Evolutionary conservation across 2,888 invertebrate species (phyloP).

Genomic region (Thecophora atra): DNA sequence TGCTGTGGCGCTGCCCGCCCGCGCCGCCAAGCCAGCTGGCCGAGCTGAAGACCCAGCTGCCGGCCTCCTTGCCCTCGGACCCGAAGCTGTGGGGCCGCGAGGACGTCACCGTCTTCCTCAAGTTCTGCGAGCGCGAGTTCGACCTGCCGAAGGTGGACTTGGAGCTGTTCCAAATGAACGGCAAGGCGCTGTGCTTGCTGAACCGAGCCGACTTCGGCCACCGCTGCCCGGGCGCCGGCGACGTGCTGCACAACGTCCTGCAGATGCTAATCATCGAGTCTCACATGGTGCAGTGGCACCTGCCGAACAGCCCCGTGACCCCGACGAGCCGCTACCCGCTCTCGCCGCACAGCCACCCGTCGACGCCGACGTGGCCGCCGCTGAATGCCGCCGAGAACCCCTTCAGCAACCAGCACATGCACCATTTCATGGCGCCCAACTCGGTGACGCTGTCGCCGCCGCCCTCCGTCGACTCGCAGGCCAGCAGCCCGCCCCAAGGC

Average conservation of each 20-base stretch:
- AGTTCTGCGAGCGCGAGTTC: conserved; percentile 92
- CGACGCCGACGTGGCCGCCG: conserved; percentile 79
- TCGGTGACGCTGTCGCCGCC: conserved; percentile 92
- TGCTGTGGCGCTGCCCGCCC: conserved; percentile 87
- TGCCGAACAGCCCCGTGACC: conserved; percentile 83
- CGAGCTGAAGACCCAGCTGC: conserved; percentile 88
- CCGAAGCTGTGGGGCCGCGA: conserved; percentile 91
- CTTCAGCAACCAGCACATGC: conserved; percentile 69
- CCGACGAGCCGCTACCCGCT: conserved; percentile 84
- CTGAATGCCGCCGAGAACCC: conserved; percentile 68
- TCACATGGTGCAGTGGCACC: conserved; percentile 79
- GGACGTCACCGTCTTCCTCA: conserved; percentile 85
- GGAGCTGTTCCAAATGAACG: conserved; percentile 96
- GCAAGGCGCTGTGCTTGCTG: conserved; percentile 91
- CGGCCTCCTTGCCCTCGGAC: conserved; percentile 84
- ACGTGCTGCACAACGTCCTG: conserved; percentile 91
- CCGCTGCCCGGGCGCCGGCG: conserved; percentile 91
- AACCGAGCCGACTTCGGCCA: conserved; percentile 91
- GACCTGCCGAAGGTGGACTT: conserved; percentile 90
- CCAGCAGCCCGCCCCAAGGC: conserved; percentile 83
- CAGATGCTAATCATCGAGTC: conserved; percentile 87
- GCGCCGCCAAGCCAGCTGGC: conserved; percentile 81
- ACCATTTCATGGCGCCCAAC: conserved; percentile 78
- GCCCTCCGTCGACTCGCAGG: conserved; percentile 87
- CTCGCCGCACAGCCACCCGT: conserved; percentile 83